Conservation (phyloP, 2,888 invertebrate species). For the Tryphoninae sp. region DNA sequence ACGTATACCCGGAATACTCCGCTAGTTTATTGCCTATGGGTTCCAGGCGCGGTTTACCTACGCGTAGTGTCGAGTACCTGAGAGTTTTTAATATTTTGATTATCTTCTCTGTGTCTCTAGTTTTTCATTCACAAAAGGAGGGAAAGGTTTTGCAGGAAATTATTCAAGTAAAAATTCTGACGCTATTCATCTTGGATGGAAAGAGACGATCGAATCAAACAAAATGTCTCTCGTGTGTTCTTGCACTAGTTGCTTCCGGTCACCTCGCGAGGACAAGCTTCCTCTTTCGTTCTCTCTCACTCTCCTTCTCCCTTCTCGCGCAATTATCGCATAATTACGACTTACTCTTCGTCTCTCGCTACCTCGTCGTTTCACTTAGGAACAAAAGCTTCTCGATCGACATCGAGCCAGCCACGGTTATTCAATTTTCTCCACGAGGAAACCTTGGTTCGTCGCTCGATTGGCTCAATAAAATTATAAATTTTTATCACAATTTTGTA, state of each 20-base stretch:
- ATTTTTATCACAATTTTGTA: neutral
- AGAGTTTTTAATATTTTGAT: too few relatives aligned
- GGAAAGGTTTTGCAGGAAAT: too few relatives aligned
- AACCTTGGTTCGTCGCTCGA: neutral
- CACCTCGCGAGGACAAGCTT: neutral
- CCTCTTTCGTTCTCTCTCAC: neutral
- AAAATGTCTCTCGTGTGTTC: neutral
- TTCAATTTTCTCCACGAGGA: conserved; percentile 48
- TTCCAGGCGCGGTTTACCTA: neutral
- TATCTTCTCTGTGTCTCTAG: neutral
- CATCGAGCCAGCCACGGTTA: conserved; percentile 54
- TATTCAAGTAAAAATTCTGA: too few relatives aligned
- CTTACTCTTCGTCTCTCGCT: conserved; percentile 8
- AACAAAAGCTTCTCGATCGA: conserved; percentile 57
- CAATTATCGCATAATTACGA: conserved; percentile 51
- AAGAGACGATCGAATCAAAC: neutral
- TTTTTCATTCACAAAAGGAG: too few relatives aligned
- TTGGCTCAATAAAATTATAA: neutral
- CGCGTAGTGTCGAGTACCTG: conserved; percentile 14
- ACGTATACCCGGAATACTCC: neutral
- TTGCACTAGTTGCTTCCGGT: conserved; percentile 53
- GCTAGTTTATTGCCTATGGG: conserved; percentile 15
- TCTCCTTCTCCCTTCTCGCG: conserved; percentile 43
- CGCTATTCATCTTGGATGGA: too few relatives aligned
- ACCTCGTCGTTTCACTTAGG: conserved; percentile 41